Percentiles rank a stretch among this genome's conserved stretches.
phyloP scores from a whole-genome alignment of 2,797 vertebrate species.

The Iguana delicatissima region DNA sequence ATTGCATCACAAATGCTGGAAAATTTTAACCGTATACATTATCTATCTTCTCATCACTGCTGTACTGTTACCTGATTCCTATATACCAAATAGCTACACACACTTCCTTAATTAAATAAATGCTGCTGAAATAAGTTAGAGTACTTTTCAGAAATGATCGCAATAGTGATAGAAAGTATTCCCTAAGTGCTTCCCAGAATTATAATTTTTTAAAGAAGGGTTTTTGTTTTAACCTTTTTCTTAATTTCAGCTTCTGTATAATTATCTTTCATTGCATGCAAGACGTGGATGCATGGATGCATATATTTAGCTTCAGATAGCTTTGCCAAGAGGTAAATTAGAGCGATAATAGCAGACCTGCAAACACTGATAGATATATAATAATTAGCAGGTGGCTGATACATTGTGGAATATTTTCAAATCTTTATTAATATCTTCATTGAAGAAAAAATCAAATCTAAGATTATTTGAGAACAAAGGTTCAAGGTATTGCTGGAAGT shows the following conservation, averaged over 20 bases:
- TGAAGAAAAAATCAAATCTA: constrained; percentile 45
- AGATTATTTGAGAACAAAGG: constrained; percentile 42
- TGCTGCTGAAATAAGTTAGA: constrained; percentile 54
- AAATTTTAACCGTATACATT: neutral
- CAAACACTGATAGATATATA: constrained; percentile 19
- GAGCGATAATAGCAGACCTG: constrained; percentile 51
- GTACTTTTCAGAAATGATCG: constrained; percentile 70
- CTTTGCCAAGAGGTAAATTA: constrained; percentile 60
- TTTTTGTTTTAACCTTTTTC: constrained; percentile 57
- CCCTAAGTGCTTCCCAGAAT: constrained; percentile 67
- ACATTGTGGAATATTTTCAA: constrained; percentile 39
- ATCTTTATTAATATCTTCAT: constrained; percentile 22
- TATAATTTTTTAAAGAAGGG: constrained; percentile 51
- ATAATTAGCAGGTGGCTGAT: constrained; percentile 30
- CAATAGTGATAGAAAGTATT: constrained; percentile 63
- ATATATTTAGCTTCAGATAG: constrained; percentile 30
- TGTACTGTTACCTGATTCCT: constrained; percentile 35
- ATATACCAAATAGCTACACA: constrained; percentile 35
- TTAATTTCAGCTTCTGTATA: constrained; percentile 35
- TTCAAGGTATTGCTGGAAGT: constrained; percentile 19
- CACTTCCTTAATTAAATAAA: constrained; percentile 68
- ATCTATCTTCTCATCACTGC: neutral
- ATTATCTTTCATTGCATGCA: constrained; percentile 43
- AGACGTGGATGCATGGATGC: neutral
- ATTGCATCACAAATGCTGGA: constrained; percentile 13